These are phyloP conservation scores for Druceiella hillmani DNA, from an alignment of 2,888 invertebrate species.

Conservation along the genomic window DNA sequence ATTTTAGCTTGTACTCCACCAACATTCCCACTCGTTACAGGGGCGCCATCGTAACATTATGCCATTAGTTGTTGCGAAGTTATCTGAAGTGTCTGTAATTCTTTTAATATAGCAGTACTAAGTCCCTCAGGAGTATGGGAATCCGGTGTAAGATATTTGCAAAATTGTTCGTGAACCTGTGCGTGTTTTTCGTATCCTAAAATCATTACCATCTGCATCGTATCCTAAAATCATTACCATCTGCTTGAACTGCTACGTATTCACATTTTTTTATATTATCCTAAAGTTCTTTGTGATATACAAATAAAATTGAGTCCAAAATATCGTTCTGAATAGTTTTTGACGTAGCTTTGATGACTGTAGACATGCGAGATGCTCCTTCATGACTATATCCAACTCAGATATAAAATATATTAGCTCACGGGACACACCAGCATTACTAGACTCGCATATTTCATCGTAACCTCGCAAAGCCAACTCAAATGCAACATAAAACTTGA, in stretches of 20 bases:
- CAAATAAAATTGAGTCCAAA: constrained; percentile 8
- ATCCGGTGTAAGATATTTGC: constrained; percentile 13
- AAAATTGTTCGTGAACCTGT: constrained; percentile 13
- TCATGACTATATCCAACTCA: constrained; percentile 18
- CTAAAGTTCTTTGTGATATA: constrained; percentile 10
- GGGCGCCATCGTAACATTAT: too few species aligned
- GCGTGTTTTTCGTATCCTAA: constrained; percentile 12
- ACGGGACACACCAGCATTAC: too few species aligned
- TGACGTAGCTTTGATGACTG: too few species aligned
- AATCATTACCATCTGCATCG: constrained; percentile 13
- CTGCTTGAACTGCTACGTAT: constrained; percentile 12
- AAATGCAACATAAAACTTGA: too few species aligned
- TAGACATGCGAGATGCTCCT: constrained; percentile 18
- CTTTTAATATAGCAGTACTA: constrained; percentile 13
- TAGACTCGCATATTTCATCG: too few species aligned
- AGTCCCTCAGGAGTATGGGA: constrained; percentile 11
- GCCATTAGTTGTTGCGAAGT: constrained; percentile 12
- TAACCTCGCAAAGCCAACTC: too few species aligned
- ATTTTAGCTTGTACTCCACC: constrained; percentile 3
- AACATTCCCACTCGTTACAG: too few species aligned
- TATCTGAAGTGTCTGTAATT: constrained; percentile 13
- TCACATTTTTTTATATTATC: constrained; percentile 10
- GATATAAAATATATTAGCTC: constrained; percentile 6
- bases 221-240: constrained; percentile 11
- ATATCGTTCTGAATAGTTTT: too few species aligned